Conservation (phyloP, 1,140 invertebrate genomes). For the Pseudomyrmex flavicornis region DNA sequence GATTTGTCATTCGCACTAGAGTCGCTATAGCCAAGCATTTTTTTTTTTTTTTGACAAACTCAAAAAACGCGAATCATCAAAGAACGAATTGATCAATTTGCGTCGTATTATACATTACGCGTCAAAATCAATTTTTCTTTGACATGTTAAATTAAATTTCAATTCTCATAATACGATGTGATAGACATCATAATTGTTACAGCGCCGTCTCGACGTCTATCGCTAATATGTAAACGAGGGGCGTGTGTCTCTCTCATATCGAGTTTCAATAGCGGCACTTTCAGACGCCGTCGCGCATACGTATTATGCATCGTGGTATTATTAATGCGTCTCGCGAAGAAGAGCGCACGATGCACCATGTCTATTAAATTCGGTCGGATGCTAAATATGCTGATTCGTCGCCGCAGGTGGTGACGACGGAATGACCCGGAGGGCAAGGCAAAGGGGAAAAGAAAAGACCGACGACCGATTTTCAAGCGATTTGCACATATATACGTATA, state of each 20-base stretch:
- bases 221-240: slow-evolving; percentile 23
- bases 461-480: slow-evolving; percentile 70
- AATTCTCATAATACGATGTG: background rate
- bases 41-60: too few relatives aligned
- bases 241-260: slow-evolving; percentile 23
- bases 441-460: slow-evolving; percentile 38
- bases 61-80: too few relatives aligned
- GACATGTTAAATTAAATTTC: background rate
- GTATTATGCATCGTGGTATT: slow-evolving; percentile 56
- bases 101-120: too few relatives aligned
- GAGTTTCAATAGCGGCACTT: slow-evolving; percentile 33
- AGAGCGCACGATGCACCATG: slow-evolving; percentile 57
- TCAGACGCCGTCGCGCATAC: slow-evolving; percentile 17
- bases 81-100: too few relatives aligned
- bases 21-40: too few relatives aligned
- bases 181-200: slow-evolving; percentile 2
- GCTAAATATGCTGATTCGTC: slow-evolving; percentile 76
- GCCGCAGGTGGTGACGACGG: slow-evolving; percentile 71
- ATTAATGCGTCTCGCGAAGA: slow-evolving; percentile 69
- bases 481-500: slow-evolving; percentile 40
- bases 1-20: too few relatives aligned
- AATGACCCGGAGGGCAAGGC: slow-evolving; percentile 38
- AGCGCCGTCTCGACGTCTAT: slow-evolving; percentile 2
- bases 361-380: slow-evolving; percentile 74
- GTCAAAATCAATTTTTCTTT: too few relatives aligned